Conservation (phyloP, 2,113 vertebrate species). For the Cyanoramphus novaezelandiae region DNA sequence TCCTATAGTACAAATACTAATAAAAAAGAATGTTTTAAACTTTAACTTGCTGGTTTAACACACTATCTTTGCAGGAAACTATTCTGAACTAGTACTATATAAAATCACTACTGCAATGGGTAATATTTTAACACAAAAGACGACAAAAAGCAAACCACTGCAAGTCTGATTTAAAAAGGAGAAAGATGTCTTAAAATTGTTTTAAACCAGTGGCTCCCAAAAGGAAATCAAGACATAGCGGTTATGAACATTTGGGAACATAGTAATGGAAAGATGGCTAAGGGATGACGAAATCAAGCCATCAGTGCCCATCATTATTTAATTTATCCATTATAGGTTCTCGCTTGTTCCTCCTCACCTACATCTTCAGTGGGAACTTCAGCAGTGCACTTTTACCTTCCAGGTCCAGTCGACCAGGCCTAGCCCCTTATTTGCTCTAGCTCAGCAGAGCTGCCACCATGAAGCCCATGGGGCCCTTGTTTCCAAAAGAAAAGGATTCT, state of each 20-base stretch:
- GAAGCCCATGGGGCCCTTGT: not conserved
- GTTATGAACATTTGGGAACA: not conserved
- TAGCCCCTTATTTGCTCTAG: not conserved
- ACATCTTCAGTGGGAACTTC: not conserved
- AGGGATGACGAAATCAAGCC: not conserved
- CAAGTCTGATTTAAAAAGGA: not conserved
- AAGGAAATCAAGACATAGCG: not conserved
- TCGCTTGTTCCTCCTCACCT: not conserved
- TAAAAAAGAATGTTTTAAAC: not conserved
- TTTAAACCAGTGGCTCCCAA: not conserved
- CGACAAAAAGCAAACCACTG: not conserved
- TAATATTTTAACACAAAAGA: not conserved
- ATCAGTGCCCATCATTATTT: not conserved
- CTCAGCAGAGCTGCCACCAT: not conserved
- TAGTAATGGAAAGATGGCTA: not conserved
- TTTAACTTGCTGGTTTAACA: not conserved
- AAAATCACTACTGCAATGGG: not conserved
- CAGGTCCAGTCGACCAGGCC: not conserved
- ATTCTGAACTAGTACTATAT: not conserved
- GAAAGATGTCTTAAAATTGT: not conserved
- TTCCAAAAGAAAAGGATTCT: not conserved
- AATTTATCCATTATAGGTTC: not conserved
- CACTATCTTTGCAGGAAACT: not conserved
- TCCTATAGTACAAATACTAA: not conserved
- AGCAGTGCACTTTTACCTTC: not conserved